phyloP scores from a whole-genome alignment of 2,888 invertebrate genomes.

The Dryocosmus kuriphilus region DNA sequence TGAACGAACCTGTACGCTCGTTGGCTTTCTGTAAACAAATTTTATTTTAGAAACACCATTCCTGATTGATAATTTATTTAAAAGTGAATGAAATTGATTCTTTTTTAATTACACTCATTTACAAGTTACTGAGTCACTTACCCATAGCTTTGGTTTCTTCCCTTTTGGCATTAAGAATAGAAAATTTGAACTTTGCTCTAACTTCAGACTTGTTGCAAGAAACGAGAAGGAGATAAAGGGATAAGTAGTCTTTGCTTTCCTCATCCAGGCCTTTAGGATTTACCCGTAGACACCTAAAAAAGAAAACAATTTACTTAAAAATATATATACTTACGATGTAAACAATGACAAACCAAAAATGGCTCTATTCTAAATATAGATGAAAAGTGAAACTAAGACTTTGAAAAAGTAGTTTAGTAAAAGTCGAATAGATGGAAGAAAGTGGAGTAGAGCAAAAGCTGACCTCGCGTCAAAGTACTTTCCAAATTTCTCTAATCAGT shows the following conservation, averaged over 20 bases:
- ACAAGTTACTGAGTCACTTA: conserved; percentile 68
- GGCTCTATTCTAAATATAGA: background rate
- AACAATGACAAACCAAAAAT: background rate
- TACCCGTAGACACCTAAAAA: conserved; percentile 94
- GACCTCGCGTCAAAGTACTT: conserved; percentile 20
- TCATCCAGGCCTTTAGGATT: conserved; percentile 99
- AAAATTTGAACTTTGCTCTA: conserved; percentile 99
- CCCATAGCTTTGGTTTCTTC: conserved; percentile 99
- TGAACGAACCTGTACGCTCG: conserved; percentile 99
- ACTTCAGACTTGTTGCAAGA: conserved; percentile 99
- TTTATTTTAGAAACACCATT: background rate
- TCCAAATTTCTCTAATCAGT: conserved; percentile 27
- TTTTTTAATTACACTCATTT: background rate
- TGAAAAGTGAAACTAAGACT: conserved; percentile 22
- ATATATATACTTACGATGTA: background rate
- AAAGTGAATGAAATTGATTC: conserved; percentile 34
- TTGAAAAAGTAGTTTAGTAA: conserved; percentile 29
- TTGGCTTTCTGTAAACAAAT: conserved; percentile 83
- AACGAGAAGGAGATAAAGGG: conserved; percentile 98
- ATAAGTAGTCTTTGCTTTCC: conserved; percentile 99
- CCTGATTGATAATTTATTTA: background rate
- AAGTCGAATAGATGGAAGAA: conserved; percentile 20
- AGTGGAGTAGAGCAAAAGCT: conserved; percentile 39
- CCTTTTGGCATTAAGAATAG: conserved; percentile 99
- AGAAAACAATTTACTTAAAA: conserved; percentile 41